Evolutionary conservation across 2,888 invertebrate genomes (phyloP).

Genomic region (Stenichneumon culpator): DNA sequence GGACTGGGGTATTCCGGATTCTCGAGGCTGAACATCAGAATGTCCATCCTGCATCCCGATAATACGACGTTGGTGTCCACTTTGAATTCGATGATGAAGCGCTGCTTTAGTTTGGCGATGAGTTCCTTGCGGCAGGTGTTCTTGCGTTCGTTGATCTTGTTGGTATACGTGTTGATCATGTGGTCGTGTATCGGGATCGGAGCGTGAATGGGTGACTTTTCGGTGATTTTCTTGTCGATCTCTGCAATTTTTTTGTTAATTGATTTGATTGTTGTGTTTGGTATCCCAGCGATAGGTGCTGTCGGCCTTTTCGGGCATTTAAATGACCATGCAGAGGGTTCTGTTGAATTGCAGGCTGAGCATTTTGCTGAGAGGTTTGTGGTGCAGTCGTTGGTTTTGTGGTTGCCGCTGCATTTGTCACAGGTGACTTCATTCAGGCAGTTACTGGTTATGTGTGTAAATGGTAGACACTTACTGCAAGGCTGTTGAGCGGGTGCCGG

Average conservation of each 20-base stretch:
- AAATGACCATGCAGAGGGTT: constrained; percentile 16
- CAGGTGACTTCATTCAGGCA: constrained; percentile 7
- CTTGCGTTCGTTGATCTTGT: constrained; percentile 22
- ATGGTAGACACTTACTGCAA: neutral
- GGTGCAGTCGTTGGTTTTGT: constrained; percentile 1
- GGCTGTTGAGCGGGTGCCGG: constrained; percentile 12
- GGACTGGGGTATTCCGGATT: neutral
- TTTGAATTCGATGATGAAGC: constrained; percentile 5
- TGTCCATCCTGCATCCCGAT: constrained; percentile 1
- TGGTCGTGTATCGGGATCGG: constrained; percentile 6
- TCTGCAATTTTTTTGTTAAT: constrained; percentile 1
- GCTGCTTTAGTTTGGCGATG: neutral
- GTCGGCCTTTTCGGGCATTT: constrained; percentile 11
- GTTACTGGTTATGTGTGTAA: constrained; percentile 2
- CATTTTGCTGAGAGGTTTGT: neutral
- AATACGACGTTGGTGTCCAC: constrained; percentile 6
- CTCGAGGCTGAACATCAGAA: constrained; percentile 17
- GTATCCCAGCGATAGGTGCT: constrained; percentile 8
- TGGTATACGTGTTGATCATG: neutral
- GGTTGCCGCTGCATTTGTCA: neutral
- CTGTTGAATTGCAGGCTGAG: neutral
- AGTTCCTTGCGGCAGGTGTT: constrained; percentile 3
- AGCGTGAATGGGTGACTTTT: neutral
- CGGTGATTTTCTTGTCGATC: neutral
- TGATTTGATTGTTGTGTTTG: constrained; percentile 15